A percentile compares a stretch with the other conserved stretches of the same genome.
phyloP scores from a whole-genome alignment of 64 coral and sea anemone genomes.

The Dendronephthya gigantea region DNA sequence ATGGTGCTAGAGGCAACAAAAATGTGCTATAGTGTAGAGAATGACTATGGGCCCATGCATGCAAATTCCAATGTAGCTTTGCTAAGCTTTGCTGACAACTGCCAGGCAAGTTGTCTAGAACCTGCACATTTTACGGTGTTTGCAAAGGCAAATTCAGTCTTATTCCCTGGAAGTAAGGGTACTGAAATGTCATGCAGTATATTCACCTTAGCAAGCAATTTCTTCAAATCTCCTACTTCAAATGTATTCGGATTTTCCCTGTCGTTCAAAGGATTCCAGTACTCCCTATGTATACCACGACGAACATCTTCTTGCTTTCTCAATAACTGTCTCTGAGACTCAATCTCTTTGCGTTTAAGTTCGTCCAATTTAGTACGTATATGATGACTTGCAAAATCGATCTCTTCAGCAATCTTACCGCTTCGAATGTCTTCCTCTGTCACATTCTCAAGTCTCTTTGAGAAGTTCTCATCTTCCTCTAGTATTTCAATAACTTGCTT shows the following conservation, averaged over 20 bases:
- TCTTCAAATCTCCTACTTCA: slow-evolving; percentile 82
- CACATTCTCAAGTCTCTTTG: slow-evolving; percentile 79
- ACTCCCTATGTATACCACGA: slow-evolving; percentile 75
- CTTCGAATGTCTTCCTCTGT: slow-evolving; percentile 71
- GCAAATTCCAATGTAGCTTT: no score
- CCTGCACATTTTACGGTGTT: no score
- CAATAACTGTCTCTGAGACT: slow-evolving; percentile 65
- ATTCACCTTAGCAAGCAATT: slow-evolving; percentile 65
- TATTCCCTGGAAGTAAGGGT: no score
- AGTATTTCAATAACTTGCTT: slow-evolving; percentile 97
- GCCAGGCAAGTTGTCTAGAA: no score
- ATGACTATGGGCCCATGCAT: no score
- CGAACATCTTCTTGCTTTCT: slow-evolving; percentile 85
- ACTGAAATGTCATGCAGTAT: not conserved
- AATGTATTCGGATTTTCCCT: slow-evolving; percentile 97
- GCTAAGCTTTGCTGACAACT: no score
- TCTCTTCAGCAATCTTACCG: slow-evolving; percentile 76
- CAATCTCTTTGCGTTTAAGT: slow-evolving; percentile 84
- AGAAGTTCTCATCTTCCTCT: slow-evolving; percentile 91
- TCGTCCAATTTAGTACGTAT: slow-evolving; percentile 83
- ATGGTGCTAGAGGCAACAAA: no score
- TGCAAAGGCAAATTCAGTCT: no score
- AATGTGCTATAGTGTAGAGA: no score
- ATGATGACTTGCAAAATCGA: slow-evolving; percentile 87
- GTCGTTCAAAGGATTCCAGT: slow-evolving; percentile 95